Base-by-base conservation (phyloP, 2,888 invertebrate species). In the Schrankia costaestrigalis region DNA sequence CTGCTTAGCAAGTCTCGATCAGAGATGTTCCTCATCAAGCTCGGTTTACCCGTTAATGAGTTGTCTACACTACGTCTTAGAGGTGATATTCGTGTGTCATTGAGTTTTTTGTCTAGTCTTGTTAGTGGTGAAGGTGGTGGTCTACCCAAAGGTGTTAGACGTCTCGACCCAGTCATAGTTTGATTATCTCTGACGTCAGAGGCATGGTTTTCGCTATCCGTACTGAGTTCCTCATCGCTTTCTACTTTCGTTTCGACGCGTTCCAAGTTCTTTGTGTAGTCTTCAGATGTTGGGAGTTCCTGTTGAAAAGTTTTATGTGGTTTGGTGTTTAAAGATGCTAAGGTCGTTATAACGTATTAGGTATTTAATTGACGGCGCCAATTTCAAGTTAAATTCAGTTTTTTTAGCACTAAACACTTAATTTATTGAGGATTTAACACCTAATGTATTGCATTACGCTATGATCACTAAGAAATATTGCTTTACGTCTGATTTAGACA, bases 241-340 rank as follows among this genome's bases (percentile, higher is more conserved):
- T 90, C 90, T 37, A 87, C 76, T 82, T 90, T 82, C 29, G 89
- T 71, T 74, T 86, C 71, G 47, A 89, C 72, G 38, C 90, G 68
- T 70, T 86, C 69, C 40, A 90, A 55, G 62, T 85, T 61, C 71
- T 90, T 71, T 46, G 84, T 72, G 74, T 90, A 75, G 63, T 90
- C 75, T 71, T 86, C 78, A 11, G 76, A 83, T 71, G 89, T 89
- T 17, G 76, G 85, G 1, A 90, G 73, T 48, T 91, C 90, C 80
- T 84, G 37, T 26, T n/a, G 14, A 41, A n/a, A 44, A 31, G n/a
- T n/a, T n/a, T n/a, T n/a, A n/a, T n/a, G n/a, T n/a, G n/a, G n/a
- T n/a, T n/a, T n/a, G n/a, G n/a, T n/a, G n/a, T n/a, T n/a, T n/a
- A n/a, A n/a, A n/a, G n/a, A n/a, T n/a, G n/a, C n/a, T n/a, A n/a